These are phyloP conservation scores for Chrysaora quinquecirrha DNA, from an alignment of 30 jellyfish, hydroid and myxozoan genomes.

Conservation along the genomic window DNA sequence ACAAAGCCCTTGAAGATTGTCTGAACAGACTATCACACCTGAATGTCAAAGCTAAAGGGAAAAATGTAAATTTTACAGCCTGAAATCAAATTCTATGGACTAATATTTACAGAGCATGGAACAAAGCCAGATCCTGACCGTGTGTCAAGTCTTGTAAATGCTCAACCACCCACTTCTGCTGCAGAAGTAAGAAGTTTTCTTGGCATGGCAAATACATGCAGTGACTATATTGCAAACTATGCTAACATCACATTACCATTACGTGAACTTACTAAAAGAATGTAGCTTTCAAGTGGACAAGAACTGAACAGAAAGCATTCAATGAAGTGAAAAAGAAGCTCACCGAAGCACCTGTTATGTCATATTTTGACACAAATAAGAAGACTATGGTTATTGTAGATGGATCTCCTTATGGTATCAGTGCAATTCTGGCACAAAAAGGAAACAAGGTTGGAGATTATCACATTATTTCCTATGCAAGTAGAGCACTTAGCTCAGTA, in stretches of 20 bases:
- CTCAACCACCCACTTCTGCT: conserved; percentile 32
- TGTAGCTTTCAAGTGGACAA: conserved; percentile 22
- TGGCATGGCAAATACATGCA: conserved; percentile 36
- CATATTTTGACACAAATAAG: conserved; percentile 1
- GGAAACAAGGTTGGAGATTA: neutral
- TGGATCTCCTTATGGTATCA: conserved; percentile 2
- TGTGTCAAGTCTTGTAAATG: conserved; percentile 15
- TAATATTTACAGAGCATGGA: conserved; percentile 15
- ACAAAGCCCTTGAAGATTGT: conserved; percentile 15
- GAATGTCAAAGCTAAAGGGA: conserved; percentile 8
- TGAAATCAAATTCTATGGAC: conserved; percentile 41
- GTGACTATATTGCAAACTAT: conserved; percentile 14
- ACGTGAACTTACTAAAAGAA: conserved; percentile 30
- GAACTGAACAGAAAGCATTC: conserved; percentile 37
- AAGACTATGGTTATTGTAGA: neutral
- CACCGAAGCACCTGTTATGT: conserved; percentile 5
- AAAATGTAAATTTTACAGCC: neutral
- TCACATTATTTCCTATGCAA: neutral
- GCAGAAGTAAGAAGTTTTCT: conserved; percentile 42
- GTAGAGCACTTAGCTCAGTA: conserved; percentile 9
- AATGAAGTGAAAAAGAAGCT: neutral
- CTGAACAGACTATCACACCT: neutral
- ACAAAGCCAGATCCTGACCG: conserved; percentile 48
- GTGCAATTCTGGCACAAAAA: too few relatives aligned
- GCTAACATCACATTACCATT: conserved; percentile 21